A percentile compares a stretch with the other conserved stretches of the same genome.
These are phyloP conservation scores for Diarsia rubi DNA, from an alignment of 2,888 invertebrate genomes.

Conservation along the genomic window DNA sequence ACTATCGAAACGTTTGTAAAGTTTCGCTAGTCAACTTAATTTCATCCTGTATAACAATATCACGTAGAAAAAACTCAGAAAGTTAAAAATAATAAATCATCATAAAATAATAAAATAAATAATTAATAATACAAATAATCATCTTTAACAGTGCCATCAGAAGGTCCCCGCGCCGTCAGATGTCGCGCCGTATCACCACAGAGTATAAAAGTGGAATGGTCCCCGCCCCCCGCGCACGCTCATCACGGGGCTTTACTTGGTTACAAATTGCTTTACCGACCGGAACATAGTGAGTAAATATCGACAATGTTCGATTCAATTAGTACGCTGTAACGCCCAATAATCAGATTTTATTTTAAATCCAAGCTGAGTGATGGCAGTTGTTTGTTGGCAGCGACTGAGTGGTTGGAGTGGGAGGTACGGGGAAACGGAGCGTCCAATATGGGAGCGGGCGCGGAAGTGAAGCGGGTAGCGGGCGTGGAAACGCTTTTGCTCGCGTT, in stretches of 20 bases:
- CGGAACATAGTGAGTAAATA: slow-evolving; percentile 88
- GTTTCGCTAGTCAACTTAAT: background rate
- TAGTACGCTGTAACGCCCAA: slow-evolving; percentile 34
- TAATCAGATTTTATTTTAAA: slow-evolving; percentile 67
- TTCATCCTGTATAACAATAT: background rate
- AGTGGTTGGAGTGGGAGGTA: slow-evolving; percentile 89
- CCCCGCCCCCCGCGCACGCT: slow-evolving; percentile 93
- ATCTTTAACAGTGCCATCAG: slow-evolving; percentile 92
- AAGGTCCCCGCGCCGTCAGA: slow-evolving; percentile 94
- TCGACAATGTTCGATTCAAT: slow-evolving; percentile 50
- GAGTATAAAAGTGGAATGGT: slow-evolving; percentile 95
- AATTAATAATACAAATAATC: too few species aligned
- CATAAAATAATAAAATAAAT: too few species aligned
- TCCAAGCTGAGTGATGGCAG: slow-evolving; percentile 88
- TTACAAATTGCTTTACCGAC: slow-evolving; percentile 96
- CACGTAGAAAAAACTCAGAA: background rate
- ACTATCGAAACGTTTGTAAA: background rate
- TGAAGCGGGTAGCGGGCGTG: slow-evolving; percentile 94
- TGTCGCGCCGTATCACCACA: slow-evolving; percentile 95
- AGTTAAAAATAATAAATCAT: too few species aligned
- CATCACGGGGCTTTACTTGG: slow-evolving; percentile 95
- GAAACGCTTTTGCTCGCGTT: slow-evolving; percentile 95
- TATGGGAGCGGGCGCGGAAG: slow-evolving; percentile 91
- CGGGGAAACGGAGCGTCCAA: slow-evolving; percentile 78
- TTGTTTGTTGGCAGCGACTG: slow-evolving; percentile 89